Percentiles rank a stretch among this genome's conserved stretches.
phyloP scores from a whole-genome alignment of 2,888 invertebrate genomes.

The Cetonia aurata region DNA sequence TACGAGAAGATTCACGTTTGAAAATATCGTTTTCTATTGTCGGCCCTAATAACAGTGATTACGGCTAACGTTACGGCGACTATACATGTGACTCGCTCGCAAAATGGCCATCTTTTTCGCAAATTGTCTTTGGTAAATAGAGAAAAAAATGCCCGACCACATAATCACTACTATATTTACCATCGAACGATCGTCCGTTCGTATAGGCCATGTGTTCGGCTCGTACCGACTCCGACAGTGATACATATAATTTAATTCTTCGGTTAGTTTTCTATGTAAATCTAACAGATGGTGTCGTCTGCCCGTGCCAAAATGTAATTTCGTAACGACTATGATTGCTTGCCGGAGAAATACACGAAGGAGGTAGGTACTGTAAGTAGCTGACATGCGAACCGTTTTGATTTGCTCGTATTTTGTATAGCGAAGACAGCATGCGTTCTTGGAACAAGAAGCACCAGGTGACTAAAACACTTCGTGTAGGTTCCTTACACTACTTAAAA shows the following conservation, averaged over 20 bases:
- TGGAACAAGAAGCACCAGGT: too few relatives aligned
- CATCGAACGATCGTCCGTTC: not conserved
- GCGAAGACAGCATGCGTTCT: too few relatives aligned
- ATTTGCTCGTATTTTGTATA: too few relatives aligned
- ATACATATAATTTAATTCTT: slow-evolving; percentile 39
- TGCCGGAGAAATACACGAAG: too few relatives aligned
- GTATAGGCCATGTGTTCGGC: slow-evolving; percentile 34
- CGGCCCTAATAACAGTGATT: slow-evolving; percentile 33
- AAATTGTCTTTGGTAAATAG: slow-evolving; percentile 40
- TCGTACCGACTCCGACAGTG: not conserved
- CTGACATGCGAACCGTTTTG: too few relatives aligned
- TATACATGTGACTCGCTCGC: slow-evolving; percentile 26
- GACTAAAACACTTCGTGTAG: too few relatives aligned
- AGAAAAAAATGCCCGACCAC: slow-evolving; percentile 23
- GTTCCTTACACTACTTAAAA: too few relatives aligned
- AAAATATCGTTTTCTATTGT: slow-evolving; percentile 36
- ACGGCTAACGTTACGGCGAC: slow-evolving; percentile 27
- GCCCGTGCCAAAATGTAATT: slow-evolving; percentile 4
- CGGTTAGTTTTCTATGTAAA: slow-evolving; percentile 32
- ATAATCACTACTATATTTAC: slow-evolving; percentile 21
- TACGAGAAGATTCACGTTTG: slow-evolving; percentile 10
- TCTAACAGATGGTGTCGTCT: slow-evolving; percentile 37
- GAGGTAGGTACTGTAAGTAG: too few relatives aligned
- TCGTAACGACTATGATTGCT: not conserved
- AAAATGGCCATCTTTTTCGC: slow-evolving; percentile 38